phyloP scores from a whole-genome alignment of 23 tunicate genomes.

The Styela plicata region DNA sequence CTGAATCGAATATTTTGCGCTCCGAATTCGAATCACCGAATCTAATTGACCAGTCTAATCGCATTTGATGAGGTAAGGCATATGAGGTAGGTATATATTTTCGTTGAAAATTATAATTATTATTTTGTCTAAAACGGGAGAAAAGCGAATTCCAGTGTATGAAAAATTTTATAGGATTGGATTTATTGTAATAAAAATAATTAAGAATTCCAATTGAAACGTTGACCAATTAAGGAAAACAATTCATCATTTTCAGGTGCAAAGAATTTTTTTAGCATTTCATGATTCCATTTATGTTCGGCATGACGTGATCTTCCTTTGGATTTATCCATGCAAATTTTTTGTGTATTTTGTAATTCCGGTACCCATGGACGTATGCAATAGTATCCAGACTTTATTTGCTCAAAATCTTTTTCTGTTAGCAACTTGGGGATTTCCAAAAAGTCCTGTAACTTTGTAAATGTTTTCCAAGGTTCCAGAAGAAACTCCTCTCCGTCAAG shows the following conservation, averaged over 20 bases:
- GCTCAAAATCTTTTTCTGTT: not conserved
- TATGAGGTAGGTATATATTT: too few relatives aligned
- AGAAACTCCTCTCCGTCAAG: slow-evolving; percentile 3
- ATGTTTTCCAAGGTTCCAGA: not conserved
- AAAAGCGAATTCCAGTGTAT: too few relatives aligned
- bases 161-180: too few relatives aligned
- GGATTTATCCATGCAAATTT: not conserved
- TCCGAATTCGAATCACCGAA: too few relatives aligned
- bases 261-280: not conserved
- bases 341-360: not conserved
- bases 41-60: too few relatives aligned
- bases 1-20: too few relatives aligned
- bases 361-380: too few relatives aligned
- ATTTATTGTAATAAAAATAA: too few relatives aligned
- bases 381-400: not conserved
- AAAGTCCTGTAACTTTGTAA: not conserved
- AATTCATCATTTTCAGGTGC: not conserved
- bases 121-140: too few relatives aligned
- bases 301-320: not conserved
- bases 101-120: too few relatives aligned
- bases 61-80: too few relatives aligned
- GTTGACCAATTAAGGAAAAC: not conserved
- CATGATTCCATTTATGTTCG: not conserved
- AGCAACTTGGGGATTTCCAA: not conserved
- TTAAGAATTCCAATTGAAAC: not conserved